phyloP scores from a whole-genome alignment of 2,888 invertebrate genomes.

The Tipula unca region DNA sequence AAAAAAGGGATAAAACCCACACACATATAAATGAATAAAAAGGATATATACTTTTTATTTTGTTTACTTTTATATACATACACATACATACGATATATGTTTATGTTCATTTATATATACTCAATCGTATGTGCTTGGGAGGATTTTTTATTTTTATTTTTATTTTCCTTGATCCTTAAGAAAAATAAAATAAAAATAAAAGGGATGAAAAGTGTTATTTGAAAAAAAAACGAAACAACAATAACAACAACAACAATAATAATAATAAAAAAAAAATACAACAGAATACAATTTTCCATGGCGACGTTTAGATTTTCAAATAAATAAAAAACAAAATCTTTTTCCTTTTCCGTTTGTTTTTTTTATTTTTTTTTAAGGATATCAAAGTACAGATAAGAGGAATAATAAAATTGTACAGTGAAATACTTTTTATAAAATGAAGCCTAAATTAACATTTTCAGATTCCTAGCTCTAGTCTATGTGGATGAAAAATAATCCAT shows the following conservation, averaged over 20 bases:
- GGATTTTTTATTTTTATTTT: background rate
- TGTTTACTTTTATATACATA: too few species aligned
- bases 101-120: background rate
- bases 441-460: too few species aligned
- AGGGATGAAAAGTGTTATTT: constrained; percentile 14
- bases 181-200: background rate
- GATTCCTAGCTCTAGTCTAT: too few species aligned
- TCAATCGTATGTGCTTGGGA: background rate
- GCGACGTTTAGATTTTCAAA: constrained; percentile 14
- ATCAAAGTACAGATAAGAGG: background rate
- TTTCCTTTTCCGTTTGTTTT: background rate
- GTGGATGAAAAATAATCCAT: too few species aligned
- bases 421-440: too few species aligned
- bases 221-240: background rate
- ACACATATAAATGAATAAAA: background rate
- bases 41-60: too few species aligned
- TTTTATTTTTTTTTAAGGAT: background rate
- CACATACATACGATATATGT: background rate
- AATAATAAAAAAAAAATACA: background rate
- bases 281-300: background rate
- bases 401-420: background rate
- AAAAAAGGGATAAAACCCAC: background rate
- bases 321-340: background rate
- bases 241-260: background rate
- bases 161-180: background rate